Percentiles rank a stretch among this genome's conserved stretches.
phyloP scores from a whole-genome alignment of 2,888 invertebrate genomes.

The Lasius fuliginosus region DNA sequence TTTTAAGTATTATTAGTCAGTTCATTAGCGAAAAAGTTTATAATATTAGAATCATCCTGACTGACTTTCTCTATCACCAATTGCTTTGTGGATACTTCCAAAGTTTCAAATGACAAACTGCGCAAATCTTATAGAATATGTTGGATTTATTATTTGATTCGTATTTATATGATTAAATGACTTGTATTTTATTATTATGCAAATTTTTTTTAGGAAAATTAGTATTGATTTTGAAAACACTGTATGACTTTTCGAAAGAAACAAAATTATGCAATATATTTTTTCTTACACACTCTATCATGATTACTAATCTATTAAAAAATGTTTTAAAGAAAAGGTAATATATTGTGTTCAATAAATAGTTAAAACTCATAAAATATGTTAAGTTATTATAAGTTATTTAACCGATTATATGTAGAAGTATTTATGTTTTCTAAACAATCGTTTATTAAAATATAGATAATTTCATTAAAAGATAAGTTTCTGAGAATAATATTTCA shows the following conservation, averaged over 20 bases:
- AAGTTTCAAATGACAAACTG: background rate
- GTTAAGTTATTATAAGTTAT: background rate
- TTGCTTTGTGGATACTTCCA: background rate
- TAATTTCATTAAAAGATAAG: background rate
- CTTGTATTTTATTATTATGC: background rate
- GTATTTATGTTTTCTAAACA: background rate
- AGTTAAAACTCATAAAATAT: background rate
- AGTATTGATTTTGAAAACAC: background rate
- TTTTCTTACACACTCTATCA: background rate
- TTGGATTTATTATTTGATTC: background rate
- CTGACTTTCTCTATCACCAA: background rate
- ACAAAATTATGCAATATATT: background rate
- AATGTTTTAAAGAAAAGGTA: background rate
- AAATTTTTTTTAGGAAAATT: background rate
- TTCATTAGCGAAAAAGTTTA: background rate
- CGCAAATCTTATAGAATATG: background rate
- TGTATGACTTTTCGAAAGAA: background rate
- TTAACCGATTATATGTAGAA: background rate
- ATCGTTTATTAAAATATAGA: background rate
- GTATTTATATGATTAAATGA: background rate
- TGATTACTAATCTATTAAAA: background rate
- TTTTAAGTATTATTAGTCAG: background rate
- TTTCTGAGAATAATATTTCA: background rate
- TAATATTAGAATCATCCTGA: background rate
- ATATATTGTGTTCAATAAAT: background rate